phyloP scores from a whole-genome alignment of 64 coral and sea anemone genomes.

The Montipora efflorescens region DNA sequence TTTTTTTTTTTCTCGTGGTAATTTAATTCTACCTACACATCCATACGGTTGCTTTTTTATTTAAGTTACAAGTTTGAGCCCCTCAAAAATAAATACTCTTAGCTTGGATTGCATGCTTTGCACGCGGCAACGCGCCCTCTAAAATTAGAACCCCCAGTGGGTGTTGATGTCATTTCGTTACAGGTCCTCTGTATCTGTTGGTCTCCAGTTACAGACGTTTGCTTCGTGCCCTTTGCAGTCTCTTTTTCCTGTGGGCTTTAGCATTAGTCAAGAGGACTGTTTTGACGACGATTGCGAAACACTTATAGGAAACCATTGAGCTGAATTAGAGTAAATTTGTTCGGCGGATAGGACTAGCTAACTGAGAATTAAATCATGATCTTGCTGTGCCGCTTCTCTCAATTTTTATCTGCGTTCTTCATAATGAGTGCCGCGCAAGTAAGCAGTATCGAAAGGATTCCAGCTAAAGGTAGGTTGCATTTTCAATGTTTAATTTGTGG shows the following conservation, averaged over 20 bases:
- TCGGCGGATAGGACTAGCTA: neutral
- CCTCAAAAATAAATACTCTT: conserved; percentile 19
- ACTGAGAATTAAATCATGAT: neutral
- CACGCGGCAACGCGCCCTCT: conserved; percentile 4
- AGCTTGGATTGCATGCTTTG: neutral
- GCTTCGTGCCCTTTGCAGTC: conserved; percentile 23
- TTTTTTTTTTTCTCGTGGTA: neutral
- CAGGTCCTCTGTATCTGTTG: conserved; percentile 46
- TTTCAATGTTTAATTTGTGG: neutral
- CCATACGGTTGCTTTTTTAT: neutral
- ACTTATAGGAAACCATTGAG: neutral
- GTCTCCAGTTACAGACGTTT: conserved; percentile 68
- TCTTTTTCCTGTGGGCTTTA: conserved; percentile 16
- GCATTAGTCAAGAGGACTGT: neutral
- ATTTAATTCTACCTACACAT: neutral
- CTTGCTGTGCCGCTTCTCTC: neutral
- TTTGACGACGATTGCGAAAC: neutral
- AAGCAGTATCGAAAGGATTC: neutral
- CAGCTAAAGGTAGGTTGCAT: conserved; percentile 11
- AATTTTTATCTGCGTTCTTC: conserved; percentile 27
- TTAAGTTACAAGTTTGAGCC: conserved; percentile 37
- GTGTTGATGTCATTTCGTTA: conserved; percentile 63
- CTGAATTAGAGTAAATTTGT: neutral
- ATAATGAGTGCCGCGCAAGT: neutral
- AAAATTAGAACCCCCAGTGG: conserved; percentile 39